Evolutionary conservation across 2,113 vertebrate genomes (phyloP).

Genomic region (Callipepla squamata): DNA sequence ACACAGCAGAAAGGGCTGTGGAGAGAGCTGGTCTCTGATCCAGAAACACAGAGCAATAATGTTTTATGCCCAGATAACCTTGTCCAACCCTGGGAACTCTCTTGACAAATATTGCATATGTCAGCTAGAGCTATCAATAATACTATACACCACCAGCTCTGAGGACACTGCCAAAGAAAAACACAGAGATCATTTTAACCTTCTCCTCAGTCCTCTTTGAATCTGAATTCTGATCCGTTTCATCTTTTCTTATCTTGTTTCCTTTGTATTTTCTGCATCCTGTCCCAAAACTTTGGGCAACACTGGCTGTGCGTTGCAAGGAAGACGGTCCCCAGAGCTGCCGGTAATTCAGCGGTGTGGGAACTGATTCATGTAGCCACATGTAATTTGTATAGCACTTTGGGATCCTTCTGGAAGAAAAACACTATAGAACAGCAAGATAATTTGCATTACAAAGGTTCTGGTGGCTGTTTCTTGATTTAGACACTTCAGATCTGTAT

Average conservation of each 20-base stretch:
- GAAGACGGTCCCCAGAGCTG: neutral
- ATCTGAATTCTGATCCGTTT: neutral
- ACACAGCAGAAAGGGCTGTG: neutral
- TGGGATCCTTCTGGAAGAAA: constrained; percentile 48
- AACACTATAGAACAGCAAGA: constrained; percentile 37
- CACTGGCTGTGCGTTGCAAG: neutral
- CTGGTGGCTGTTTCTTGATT: constrained; percentile 32
- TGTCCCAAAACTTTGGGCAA: neutral
- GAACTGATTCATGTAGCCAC: constrained; percentile 36
- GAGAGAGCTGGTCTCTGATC: neutral
- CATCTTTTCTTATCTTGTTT: neutral
- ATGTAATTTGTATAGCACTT: constrained; percentile 51
- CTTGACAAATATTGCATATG: neutral
- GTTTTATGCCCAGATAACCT: neutral
- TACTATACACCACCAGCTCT: neutral
- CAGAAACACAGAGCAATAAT: neutral
- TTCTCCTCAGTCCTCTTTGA: neutral
- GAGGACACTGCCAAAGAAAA: neutral
- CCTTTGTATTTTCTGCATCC: neutral
- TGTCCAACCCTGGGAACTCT: neutral
- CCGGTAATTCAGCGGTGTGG: constrained; percentile 27
- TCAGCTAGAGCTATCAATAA: neutral
- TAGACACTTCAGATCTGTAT: constrained; percentile 36
- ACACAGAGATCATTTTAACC: neutral
- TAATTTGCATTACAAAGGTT: constrained; percentile 62